phyloP scores from a whole-genome alignment of 2,888 invertebrate genomes.

The Pandemis cinnamomeana region DNA sequence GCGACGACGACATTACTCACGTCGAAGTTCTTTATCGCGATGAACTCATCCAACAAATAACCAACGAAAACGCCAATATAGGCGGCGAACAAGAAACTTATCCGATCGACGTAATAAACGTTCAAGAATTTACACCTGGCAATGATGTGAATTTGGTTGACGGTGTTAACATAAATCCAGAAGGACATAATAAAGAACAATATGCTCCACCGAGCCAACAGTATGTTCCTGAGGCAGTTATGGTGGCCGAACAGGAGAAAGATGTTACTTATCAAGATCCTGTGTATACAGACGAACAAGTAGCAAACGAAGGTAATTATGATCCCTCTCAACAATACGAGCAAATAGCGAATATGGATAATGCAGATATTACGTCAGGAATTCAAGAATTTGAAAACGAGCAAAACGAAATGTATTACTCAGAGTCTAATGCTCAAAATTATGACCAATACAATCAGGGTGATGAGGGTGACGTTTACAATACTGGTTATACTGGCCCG shows the following conservation, averaged over 20 bases:
- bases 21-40: conserved; percentile 23
- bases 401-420: conserved; percentile 66
- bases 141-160: conserved; percentile 47
- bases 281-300: conserved; percentile 29
- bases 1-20: conserved; percentile 19
- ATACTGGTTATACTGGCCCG: conserved; percentile 48
- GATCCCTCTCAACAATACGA: conserved; percentile 10
- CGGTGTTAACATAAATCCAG: conserved; percentile 49
- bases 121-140: conserved; percentile 50
- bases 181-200: conserved; percentile 40
- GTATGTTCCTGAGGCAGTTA: conserved; percentile 37
- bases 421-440: conserved; percentile 53
- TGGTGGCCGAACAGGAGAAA: conserved; percentile 32
- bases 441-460: conserved; percentile 52
- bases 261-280: conserved; percentile 25
- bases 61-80: not conserved
- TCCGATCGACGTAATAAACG: conserved; percentile 48
- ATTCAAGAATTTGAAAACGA: conserved; percentile 65
- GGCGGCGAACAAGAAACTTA: conserved; percentile 35
- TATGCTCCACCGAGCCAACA: conserved; percentile 18
- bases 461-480: conserved; percentile 48
- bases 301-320: conserved; percentile 7
- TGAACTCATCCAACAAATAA: conserved; percentile 12
- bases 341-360: not conserved
- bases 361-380: conserved; percentile 43